Conservation (phyloP, 2,113 vertebrate genomes). For the Hippocampus zosterae region DNA sequence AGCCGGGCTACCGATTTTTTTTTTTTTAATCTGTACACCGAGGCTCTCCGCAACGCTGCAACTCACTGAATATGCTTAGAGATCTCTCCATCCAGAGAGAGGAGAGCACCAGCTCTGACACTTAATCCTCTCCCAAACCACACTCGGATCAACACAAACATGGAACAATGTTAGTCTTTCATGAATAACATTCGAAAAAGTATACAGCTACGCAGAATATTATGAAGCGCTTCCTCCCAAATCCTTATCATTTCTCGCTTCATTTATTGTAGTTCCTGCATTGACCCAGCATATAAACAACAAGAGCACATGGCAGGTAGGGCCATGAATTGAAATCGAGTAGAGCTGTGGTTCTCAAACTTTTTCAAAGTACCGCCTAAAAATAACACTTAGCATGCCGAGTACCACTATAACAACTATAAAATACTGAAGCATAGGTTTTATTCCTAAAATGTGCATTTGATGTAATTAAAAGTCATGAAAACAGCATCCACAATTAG, state of each 20-base stretch:
- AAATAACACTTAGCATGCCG: background rate
- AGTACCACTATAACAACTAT: background rate
- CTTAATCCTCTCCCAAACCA: slow-evolving; percentile 63
- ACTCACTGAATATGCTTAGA: slow-evolving; percentile 63
- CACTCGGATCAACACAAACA: slow-evolving; percentile 65
- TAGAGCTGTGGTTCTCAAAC: background rate
- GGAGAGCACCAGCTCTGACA: slow-evolving; percentile 55
- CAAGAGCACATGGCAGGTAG: slow-evolving; percentile 28
- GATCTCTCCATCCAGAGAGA: slow-evolving; percentile 64
- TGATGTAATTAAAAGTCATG: background rate
- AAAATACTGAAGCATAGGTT: no score
- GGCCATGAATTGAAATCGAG: background rate
- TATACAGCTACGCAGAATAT: slow-evolving; percentile 28
- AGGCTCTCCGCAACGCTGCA: slow-evolving; percentile 48
- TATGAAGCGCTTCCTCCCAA: slow-evolving; percentile 41
- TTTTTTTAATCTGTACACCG: slow-evolving; percentile 57
- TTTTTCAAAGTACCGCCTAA: background rate
- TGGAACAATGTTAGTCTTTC: slow-evolving; percentile 56
- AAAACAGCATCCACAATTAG: background rate
- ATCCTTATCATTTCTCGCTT: slow-evolving; percentile 52
- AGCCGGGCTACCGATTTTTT: slow-evolving; percentile 49
- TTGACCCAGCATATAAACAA: slow-evolving; percentile 46
- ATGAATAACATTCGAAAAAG: slow-evolving; percentile 68
- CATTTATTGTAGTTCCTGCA: slow-evolving; percentile 23
- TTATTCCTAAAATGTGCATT: background rate